phyloP scores from a whole-genome alignment of 2,113 vertebrate species.

The Pyxicephalus adspersus region DNA sequence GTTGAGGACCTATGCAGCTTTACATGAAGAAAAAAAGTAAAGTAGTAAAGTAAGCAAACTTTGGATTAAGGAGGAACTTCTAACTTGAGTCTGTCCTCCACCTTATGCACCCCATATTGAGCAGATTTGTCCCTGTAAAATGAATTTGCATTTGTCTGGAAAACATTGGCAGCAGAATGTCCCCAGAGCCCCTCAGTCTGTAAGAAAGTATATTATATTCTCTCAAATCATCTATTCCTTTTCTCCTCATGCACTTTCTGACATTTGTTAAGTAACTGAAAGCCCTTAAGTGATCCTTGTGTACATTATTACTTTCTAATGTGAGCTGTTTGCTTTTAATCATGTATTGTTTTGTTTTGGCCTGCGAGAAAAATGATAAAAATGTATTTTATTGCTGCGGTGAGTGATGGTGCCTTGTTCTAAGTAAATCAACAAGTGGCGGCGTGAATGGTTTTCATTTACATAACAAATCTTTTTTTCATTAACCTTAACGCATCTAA shows the following conservation, averaged over 20 bases:
- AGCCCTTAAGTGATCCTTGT: not conserved
- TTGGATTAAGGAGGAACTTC: too few relatives aligned
- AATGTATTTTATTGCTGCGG: not conserved
- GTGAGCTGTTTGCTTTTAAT: slow-evolving; percentile 3
- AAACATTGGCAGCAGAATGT: not conserved
- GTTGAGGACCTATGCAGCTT: too few relatives aligned
- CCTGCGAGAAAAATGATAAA: not conserved
- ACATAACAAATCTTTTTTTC: slow-evolving; percentile 1
- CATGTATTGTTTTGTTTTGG: not conserved
- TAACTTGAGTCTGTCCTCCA: too few relatives aligned
- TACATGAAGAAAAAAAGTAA: too few relatives aligned
- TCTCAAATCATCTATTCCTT: not conserved
- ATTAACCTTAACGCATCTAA: not conserved
- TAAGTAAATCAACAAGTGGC: slow-evolving; percentile 15
- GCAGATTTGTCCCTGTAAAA: not conserved
- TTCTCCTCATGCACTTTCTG: not conserved
- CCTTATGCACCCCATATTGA: too few relatives aligned
- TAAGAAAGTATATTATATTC: slow-evolving; percentile 1
- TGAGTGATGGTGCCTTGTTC: slow-evolving; percentile 2
- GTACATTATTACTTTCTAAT: slow-evolving; percentile 4
- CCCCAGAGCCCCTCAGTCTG: not conserved
- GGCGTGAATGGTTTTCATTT: not conserved
- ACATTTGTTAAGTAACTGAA: slow-evolving; percentile 12
- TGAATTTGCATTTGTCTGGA: not conserved
- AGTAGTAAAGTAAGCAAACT: too few relatives aligned